phyloP scores from a whole-genome alignment of 2,888 invertebrate species.

The Axea sp. region DNA sequence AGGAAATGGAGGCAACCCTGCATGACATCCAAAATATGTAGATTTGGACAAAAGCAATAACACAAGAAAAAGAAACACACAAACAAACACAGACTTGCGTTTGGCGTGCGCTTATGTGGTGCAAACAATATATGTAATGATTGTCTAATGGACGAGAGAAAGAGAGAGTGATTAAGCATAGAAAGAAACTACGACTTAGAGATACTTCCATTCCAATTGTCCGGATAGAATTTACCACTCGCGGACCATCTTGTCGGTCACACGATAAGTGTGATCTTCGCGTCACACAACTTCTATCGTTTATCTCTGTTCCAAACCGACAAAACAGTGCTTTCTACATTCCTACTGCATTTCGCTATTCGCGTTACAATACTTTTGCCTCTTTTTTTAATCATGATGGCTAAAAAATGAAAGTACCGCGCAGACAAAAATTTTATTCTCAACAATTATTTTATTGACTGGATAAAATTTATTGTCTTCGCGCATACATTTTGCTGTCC shows the following conservation, averaged over 20 bases:
- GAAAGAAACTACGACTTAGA: constrained; percentile 23
- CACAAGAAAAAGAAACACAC: constrained; percentile 35
- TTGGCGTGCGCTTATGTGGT: constrained; percentile 64
- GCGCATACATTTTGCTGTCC: constrained; percentile 7
- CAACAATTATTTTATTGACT: not conserved
- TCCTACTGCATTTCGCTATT: constrained; percentile 5
- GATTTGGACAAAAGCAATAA: constrained; percentile 75
- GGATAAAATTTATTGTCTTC: not conserved
- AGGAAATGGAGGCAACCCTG: constrained; percentile 99
- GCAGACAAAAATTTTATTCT: too few relatives aligned
- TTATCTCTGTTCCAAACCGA: constrained; percentile 1
- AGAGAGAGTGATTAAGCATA: constrained; percentile 25
- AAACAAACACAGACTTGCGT: constrained; percentile 58
- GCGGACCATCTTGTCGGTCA: not conserved
- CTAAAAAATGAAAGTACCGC: not conserved
- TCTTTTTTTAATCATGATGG: not conserved
- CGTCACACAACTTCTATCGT: too few relatives aligned
- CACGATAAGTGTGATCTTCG: too few relatives aligned
- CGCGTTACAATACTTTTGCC: not conserved
- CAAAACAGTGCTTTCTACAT: constrained; percentile 19
- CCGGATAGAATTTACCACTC: constrained; percentile 9
- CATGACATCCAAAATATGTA: constrained; percentile 99
- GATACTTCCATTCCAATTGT: constrained; percentile 30
- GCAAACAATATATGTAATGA: constrained; percentile 63
- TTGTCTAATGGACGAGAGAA: constrained; percentile 36